Evolutionary conservation across 2,888 invertebrate species (phyloP), one percentile per base, ranked within the genome.

Genomic region (Calliphora vomitoria): DNA sequence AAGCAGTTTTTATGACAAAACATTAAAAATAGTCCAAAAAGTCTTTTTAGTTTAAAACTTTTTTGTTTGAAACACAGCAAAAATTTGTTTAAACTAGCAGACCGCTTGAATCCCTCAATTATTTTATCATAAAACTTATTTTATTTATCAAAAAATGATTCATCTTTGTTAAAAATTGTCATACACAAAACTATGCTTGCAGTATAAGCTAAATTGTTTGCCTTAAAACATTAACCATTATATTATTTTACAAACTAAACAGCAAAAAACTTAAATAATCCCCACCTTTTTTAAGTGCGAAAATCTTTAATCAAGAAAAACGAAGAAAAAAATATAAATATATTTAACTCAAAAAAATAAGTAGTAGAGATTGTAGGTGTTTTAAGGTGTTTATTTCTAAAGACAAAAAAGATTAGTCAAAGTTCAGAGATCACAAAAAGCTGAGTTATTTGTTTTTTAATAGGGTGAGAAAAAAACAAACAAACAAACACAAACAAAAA

Each of bases 271-370:
- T n/a, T 1, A 55, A 20, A 55, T 20, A 55, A 20, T 55, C 55
- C 55, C 55, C 55, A 55, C 55, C 55, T 55, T 55, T 55, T 55
- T 55, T 55, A 55, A 55, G 55, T 55, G 55, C 55, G 55, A 55
- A 55, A 55, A 55, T 55, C 15, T 18, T 55, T 55, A 55, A 20
- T 10, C 15, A 55, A 20, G 8, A 10, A 10, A 55, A 55, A 55
- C n/a, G n/a, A 2, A 25, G 25, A 25, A 25, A 25, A 25, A 25
- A 55, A 55, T n/a, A 44, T 11, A 44, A 44, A 44, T 4, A 44
- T 13, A 44, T 44, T 44, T 44, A 20, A 55, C 10, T 10, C 11
- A 20, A 55, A n/a, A 25, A 55, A 55, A 55, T 20, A 55, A 55
- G 20, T 20, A 55, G 55, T 55, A 20, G 5, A 55, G 18, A 55